Percentiles rank a stretch among this genome's conserved stretches.
These are phyloP conservation scores for Helostoma temminkii DNA, from an alignment of 2,797 vertebrate genomes.

Conservation along the genomic window DNA sequence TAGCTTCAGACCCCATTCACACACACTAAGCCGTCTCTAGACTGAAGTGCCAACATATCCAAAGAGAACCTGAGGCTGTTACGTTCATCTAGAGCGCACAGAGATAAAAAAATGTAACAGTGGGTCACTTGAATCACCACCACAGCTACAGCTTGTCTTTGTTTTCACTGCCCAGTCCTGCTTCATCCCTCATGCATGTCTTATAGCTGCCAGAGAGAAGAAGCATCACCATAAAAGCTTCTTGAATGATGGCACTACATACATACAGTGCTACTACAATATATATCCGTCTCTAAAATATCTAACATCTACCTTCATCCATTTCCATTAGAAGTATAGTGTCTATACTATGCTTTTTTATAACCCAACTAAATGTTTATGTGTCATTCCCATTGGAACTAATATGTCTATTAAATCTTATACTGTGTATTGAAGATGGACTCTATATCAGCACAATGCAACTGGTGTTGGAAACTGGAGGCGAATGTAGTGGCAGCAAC, in stretches of 20 bases:
- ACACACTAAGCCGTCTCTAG: slow-evolving; percentile 5
- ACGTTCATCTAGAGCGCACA: slow-evolving; percentile 20
- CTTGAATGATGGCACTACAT: slow-evolving; percentile 72
- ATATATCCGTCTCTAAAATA: slow-evolving; percentile 38
- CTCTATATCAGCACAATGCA: slow-evolving; percentile 58
- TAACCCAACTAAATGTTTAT: slow-evolving; percentile 65
- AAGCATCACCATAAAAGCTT: slow-evolving; percentile 52
- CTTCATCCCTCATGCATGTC: slow-evolving; percentile 27
- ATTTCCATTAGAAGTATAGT: slow-evolving; percentile 53
- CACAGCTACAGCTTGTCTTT: slow-evolving; percentile 31
- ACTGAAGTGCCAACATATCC: slow-evolving; percentile 14
- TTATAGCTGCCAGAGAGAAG: slow-evolving; percentile 71
- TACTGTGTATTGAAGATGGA: slow-evolving; percentile 54
- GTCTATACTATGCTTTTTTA: slow-evolving; percentile 56
- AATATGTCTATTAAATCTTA: slow-evolving; percentile 58
- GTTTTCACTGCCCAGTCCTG: slow-evolving; percentile 33
- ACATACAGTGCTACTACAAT: slow-evolving; percentile 36
- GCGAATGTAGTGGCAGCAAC: slow-evolving; percentile 49
- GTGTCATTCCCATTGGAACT: slow-evolving; percentile 62
- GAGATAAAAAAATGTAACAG: slow-evolving; percentile 6
- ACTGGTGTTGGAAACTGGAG: slow-evolving; percentile 51
- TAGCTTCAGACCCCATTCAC: slow-evolving; percentile 18
- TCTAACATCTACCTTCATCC: slow-evolving; percentile 34
- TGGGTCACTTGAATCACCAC: slow-evolving; percentile 4
- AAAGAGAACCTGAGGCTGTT: slow-evolving; percentile 11